Evolutionary conservation across 2,113 vertebrate species (phyloP), one percentile per base, ranked within the genome.

Genomic region (Eulemur rufifrons): DNA sequence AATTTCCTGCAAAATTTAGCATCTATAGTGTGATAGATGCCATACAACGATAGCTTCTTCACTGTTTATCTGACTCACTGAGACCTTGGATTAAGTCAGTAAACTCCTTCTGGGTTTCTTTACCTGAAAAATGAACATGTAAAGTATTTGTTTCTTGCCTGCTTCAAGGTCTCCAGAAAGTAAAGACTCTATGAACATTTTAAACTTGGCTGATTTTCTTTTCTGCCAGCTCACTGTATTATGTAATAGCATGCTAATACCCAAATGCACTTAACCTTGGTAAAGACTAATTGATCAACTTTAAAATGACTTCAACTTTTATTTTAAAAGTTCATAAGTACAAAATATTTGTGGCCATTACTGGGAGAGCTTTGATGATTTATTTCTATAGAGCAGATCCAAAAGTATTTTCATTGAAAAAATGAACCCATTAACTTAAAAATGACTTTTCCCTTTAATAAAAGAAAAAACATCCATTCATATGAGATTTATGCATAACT

Each of bases 351-450:
- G 47, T 12, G 18, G 56, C 45, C 37, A 83, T 93, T 91, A 83
- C 81, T 27, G n/a, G 94, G 86, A 96, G 82, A 96, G 37, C 86
- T 97, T 96, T 94, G 89, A 74, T 96, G 77, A 97, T 94, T 96
- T 96, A 97, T 93, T 95, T 96, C 86, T 91, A 25, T 56, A 74
- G 39, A 81, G 47, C 87, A 97, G 87, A 91, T 96, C 71, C 86
- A n/a, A 97, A 97, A 94, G 69, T 86, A 95, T 86, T 94, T 94
- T 96, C 82, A 93, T 94, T 95, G 20, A 89, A 89, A 97, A 97
- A 87, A 71, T 50, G 68, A 95, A 77, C 5, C 4, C 21, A 50
- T 95, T 97, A 91, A 95, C 91, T 93, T 95, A 73, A 96, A 98
- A 95, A 92, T 95, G 74, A 91, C 85, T 91, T 90, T 96, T 93